A percentile compares a stretch with the other conserved stretches of the same genome.
These are phyloP conservation scores for Coenonympha arcania DNA, from an alignment of 2,888 invertebrate species.

Conservation along the genomic window DNA sequence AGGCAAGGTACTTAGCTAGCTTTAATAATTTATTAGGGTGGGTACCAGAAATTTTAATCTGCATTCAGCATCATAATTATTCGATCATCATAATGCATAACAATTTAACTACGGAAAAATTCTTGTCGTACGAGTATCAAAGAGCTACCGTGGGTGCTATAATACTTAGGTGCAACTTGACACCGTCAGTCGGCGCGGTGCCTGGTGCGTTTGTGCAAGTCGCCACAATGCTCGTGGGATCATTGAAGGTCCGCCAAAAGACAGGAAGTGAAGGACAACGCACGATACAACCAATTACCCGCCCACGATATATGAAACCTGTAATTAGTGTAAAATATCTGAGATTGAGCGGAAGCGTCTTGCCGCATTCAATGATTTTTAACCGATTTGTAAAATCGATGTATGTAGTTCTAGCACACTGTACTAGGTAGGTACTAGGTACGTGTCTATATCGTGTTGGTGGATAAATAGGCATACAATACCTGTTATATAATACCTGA, in stretches of 20 bases:
- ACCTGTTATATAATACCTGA: too few relatives aligned
- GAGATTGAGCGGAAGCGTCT: constrained; percentile 53
- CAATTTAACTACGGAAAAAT: background rate
- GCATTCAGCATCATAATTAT: too few relatives aligned
- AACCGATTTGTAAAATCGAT: background rate
- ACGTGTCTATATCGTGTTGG: too few relatives aligned
- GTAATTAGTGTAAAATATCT: constrained; percentile 70
- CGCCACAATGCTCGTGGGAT: constrained; percentile 35
- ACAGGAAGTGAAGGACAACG: constrained; percentile 69
- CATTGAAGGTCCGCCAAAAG: constrained; percentile 55
- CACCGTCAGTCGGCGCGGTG: constrained; percentile 46
- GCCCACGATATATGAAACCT: constrained; percentile 69
- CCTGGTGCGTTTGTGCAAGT: constrained; percentile 51
- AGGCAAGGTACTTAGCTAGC: too few relatives aligned
- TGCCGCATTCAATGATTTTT: constrained; percentile 25
- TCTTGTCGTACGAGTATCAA: constrained; percentile 4
- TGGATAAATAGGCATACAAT: too few relatives aligned
- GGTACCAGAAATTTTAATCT: too few relatives aligned
- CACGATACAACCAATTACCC: constrained; percentile 68
- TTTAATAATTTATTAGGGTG: too few relatives aligned
- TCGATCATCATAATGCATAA: background rate
- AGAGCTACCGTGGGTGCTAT: constrained; percentile 51
- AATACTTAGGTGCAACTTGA: constrained; percentile 59
- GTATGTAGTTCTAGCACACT: background rate
- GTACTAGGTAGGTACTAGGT: too few relatives aligned